These are phyloP conservation scores for Prorops nasuta DNA, from an alignment of 1,140 invertebrate species.

Conservation along the genomic window DNA sequence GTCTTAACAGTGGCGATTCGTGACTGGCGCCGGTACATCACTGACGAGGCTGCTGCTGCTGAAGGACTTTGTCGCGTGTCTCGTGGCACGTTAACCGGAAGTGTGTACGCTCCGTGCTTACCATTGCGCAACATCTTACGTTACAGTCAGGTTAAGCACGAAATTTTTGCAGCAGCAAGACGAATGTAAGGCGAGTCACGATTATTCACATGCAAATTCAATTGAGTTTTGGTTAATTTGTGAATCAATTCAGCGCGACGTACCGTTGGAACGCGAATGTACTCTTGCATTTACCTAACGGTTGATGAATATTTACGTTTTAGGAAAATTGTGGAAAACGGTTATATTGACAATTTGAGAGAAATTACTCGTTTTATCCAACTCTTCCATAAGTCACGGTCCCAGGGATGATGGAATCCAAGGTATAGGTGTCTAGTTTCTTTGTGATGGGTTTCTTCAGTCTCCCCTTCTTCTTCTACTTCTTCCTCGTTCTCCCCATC, in stretches of 20 bases:
- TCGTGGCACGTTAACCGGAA: constrained; percentile 45
- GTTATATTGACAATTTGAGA: background rate
- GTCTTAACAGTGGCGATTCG: too few relatives aligned
- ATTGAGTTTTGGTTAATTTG: constrained; percentile 37
- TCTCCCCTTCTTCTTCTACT: constrained; percentile 15
- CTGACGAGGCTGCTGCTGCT: constrained; percentile 24
- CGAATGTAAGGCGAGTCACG: too few relatives aligned
- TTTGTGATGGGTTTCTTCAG: constrained; percentile 35
- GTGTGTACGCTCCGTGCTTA: constrained; percentile 42
- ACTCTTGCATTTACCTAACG: constrained; percentile 24
- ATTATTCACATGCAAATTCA: too few relatives aligned
- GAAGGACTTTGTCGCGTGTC: constrained; percentile 43
- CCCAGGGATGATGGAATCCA: constrained; percentile 65
- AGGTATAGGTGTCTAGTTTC: constrained; percentile 59
- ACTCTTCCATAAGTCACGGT: constrained; percentile 63
- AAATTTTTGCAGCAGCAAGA: background rate
- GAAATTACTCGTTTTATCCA: constrained; percentile 63
- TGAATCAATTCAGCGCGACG: constrained; percentile 39
- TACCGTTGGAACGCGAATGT: constrained; percentile 40
- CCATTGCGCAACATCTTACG: constrained; percentile 28
- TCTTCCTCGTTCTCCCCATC: too few relatives aligned
- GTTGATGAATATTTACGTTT: too few relatives aligned
- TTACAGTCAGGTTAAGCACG: constrained; percentile 4
- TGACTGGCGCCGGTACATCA: constrained; percentile 36
- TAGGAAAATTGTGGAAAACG: background rate